phyloP scores from a whole-genome alignment of 2,797 vertebrate species.

The Echiichthys vipera region DNA sequence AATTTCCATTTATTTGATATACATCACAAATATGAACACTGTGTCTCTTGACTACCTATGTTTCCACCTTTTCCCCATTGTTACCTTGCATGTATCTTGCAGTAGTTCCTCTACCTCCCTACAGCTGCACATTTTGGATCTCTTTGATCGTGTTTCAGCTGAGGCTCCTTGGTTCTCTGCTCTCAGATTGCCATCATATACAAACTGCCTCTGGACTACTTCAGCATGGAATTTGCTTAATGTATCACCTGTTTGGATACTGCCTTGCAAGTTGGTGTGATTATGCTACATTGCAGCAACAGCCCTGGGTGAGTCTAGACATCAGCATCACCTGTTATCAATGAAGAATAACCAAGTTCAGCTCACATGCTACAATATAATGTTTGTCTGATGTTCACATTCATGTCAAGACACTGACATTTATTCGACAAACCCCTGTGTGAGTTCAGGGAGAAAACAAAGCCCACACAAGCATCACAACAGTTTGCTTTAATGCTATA shows the following conservation, averaged over 20 bases:
- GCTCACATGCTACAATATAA: constrained; percentile 18
- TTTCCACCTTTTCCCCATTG: constrained; percentile 24
- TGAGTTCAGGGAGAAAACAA: constrained; percentile 15
- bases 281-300: constrained; percentile 45
- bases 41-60: constrained; percentile 15
- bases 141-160: constrained; percentile 71
- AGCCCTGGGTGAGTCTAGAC: constrained; percentile 38
- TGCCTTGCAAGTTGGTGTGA: constrained; percentile 42
- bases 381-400: constrained; percentile 7
- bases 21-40: neutral
- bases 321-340: constrained; percentile 31
- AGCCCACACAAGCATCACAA: constrained; percentile 35
- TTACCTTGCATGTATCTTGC: constrained; percentile 30
- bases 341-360: constrained; percentile 26
- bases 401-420: neutral
- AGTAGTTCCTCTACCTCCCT: constrained; percentile 44
- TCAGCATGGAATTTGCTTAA: constrained; percentile 63
- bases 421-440: no score
- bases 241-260: constrained; percentile 59
- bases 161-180: constrained; percentile 57
- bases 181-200: constrained; percentile 65
- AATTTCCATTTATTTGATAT: neutral
- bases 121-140: constrained; percentile 50
- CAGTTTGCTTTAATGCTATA: constrained; percentile 48
- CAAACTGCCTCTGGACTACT: constrained; percentile 64